These are phyloP conservation scores for Procavia capensis DNA, from an alignment of 2,113 vertebrate genomes.

Conservation along the genomic window DNA sequence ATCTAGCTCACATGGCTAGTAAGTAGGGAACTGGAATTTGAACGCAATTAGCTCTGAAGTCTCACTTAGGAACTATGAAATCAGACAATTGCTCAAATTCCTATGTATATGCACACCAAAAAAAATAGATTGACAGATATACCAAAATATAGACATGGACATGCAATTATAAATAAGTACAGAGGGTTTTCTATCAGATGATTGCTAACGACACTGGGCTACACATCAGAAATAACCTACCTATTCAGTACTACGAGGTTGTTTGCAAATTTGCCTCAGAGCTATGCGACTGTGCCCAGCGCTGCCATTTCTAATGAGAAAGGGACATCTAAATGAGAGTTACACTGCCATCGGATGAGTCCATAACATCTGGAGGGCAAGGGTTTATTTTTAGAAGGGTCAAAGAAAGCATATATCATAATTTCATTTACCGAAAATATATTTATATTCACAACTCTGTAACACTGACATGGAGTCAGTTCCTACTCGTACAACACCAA, in stretches of 20 bases:
- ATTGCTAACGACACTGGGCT: neutral
- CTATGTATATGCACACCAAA: too few species aligned
- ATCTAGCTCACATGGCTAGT: neutral
- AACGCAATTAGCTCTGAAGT: neutral
- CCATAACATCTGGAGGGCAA: neutral
- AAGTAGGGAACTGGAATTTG: neutral
- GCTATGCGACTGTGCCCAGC: neutral
- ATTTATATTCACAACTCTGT: conserved; percentile 26
- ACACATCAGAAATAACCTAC: neutral
- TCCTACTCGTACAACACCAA: too few species aligned
- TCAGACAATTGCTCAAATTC: neutral
- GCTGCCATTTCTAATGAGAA: neutral
- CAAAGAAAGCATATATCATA: conserved; percentile 24
- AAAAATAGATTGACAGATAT: neutral
- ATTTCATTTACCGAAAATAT: conserved; percentile 53
- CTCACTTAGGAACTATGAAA: neutral
- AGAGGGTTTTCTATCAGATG: neutral
- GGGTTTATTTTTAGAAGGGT: conserved; percentile 32
- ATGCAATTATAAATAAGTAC: neutral
- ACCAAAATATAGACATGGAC: neutral
- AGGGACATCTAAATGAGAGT: neutral
- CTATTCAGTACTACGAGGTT: neutral
- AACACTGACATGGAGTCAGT: too few species aligned
- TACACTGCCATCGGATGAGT: neutral
- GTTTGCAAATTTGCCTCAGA: neutral